Conservation (phyloP, 1,140 invertebrate genomes). For the Lysiphlebus fabarum region DNA sequence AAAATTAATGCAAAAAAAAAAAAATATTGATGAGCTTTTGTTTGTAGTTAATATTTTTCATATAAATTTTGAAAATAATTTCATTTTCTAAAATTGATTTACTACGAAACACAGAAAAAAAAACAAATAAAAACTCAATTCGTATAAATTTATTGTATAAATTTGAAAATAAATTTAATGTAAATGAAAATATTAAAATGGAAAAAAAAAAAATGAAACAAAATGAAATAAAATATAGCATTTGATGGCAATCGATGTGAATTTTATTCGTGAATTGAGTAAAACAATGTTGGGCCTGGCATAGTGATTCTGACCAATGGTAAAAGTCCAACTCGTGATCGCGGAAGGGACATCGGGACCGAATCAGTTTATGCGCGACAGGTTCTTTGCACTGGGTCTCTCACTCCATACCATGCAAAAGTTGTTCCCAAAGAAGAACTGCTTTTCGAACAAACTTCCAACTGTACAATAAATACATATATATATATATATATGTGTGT, state of each 20-base stretch:
- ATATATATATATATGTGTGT: background rate
- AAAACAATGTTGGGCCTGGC: conserved; percentile 13
- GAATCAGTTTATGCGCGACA: conserved; percentile 52
- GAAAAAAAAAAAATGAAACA: background rate
- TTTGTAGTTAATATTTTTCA: too few relatives aligned
- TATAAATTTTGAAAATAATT: too few relatives aligned
- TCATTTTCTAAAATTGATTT: too few relatives aligned
- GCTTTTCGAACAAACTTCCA: conserved; percentile 16
- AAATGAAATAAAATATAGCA: background rate
- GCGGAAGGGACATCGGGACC: conserved; percentile 40
- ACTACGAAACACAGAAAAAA: too few relatives aligned
- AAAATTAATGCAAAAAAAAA: too few relatives aligned
- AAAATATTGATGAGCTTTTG: too few relatives aligned
- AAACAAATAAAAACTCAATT: too few relatives aligned
- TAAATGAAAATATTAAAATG: background rate
- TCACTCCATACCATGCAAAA: conserved; percentile 4
- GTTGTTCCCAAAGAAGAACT: conserved; percentile 22
- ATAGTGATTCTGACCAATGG: conserved; percentile 35
- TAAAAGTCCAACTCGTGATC: conserved; percentile 17
- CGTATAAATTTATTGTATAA: too few relatives aligned
- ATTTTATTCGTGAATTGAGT: conserved; percentile 11
- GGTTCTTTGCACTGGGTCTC: conserved; percentile 33
- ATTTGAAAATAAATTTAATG: background rate
- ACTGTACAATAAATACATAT: background rate
- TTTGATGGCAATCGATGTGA: conserved; percentile 2